Evolutionary conservation across 1,140 invertebrate species (phyloP).

Genomic region (Drosophila subpulchrella): DNA sequence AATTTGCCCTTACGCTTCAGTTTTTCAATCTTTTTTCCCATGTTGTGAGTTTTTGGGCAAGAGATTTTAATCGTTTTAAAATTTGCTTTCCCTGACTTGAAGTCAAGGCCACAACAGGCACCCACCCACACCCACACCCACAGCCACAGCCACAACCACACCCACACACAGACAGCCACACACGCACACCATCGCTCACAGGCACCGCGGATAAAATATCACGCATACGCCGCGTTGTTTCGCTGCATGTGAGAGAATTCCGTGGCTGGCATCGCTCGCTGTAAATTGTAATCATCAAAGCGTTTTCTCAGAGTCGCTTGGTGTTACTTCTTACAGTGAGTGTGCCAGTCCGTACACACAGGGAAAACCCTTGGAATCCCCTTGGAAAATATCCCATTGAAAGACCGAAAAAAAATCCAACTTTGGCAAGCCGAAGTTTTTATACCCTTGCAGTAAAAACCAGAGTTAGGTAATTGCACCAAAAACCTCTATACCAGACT

Average conservation of each 20-base stretch:
- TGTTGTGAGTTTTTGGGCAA: not conserved
- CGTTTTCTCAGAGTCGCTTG: slow-evolving; percentile 73
- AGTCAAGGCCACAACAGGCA: slow-evolving; percentile 18
- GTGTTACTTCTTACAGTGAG: slow-evolving; percentile 85
- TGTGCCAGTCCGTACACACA: slow-evolving; percentile 44
- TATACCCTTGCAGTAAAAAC: slow-evolving; percentile 1
- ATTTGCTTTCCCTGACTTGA: slow-evolving; percentile 19
- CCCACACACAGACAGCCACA: not conserved
- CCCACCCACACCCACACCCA: not conserved
- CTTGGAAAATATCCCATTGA: not conserved
- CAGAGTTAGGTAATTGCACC: not conserved
- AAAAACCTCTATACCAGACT: not conserved
- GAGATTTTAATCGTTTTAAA: slow-evolving; percentile 60
- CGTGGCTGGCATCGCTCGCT: slow-evolving; percentile 62
- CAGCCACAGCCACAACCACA: not conserved
- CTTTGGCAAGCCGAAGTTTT: slow-evolving; percentile 1
- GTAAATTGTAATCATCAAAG: slow-evolving; percentile 82
- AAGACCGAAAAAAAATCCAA: not conserved
- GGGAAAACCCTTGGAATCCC: slow-evolving; percentile 2
- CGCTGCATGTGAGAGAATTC: slow-evolving; percentile 27
- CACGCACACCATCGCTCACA: slow-evolving; percentile 6
- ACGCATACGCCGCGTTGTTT: slow-evolving; percentile 53
- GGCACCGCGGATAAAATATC: slow-evolving; percentile 22
- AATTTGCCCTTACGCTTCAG: slow-evolving; percentile 61
- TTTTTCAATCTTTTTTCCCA: slow-evolving; percentile 1